Base-by-base conservation (phyloP, 2,113 vertebrate species). In the Pipra filicauda region DNA sequence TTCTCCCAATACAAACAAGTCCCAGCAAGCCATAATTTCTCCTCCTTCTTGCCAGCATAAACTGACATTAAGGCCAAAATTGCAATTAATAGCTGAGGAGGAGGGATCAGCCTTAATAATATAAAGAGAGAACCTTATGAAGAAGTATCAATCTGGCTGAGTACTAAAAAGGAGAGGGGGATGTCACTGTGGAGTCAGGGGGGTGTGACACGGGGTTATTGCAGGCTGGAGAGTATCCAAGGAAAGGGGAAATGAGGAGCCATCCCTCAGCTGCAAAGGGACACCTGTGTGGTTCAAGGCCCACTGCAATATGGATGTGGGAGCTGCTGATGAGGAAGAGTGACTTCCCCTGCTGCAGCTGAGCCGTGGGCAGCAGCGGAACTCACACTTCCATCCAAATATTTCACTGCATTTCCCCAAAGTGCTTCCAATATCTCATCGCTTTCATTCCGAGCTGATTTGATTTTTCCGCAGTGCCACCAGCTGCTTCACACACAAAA, bases 111-210 rank as follows among this genome's bases (percentile, higher is more conserved):
- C 21, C 18, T 61, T 69, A 43, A 8, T 28, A 59, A 51, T 3
- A 12, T 43, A 58, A 27, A 37, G 44, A 22, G 27, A 54, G 12
- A 48, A 30, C 13, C 44, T 33, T 21, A 16, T 21, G 66, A 43
- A 55, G 20, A 33, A 46, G 6, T 4, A 31, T 33, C 39, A 8
- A 1, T 15, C 12, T n/a, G 26, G 8, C 7, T 66, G 66, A 75
- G n/a, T 26, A 61, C 19, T 37, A 9, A 26, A 21, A 37, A 49
- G 52, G 24, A 88, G 62, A 72, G 22, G 11, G 41, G 35, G 35
- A 39, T 14, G 65, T 30, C 0, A 0, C 35, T 67, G 58, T 6
- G 2, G 64, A 58, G 33, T 5, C 52, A 33, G 30, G 31, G 6
- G 3, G 19, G 22, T 31, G 46, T 24, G 72, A 37, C 55, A 20